Conservation (phyloP, 2,113 vertebrate species). For the Catharus minimus region DNA sequence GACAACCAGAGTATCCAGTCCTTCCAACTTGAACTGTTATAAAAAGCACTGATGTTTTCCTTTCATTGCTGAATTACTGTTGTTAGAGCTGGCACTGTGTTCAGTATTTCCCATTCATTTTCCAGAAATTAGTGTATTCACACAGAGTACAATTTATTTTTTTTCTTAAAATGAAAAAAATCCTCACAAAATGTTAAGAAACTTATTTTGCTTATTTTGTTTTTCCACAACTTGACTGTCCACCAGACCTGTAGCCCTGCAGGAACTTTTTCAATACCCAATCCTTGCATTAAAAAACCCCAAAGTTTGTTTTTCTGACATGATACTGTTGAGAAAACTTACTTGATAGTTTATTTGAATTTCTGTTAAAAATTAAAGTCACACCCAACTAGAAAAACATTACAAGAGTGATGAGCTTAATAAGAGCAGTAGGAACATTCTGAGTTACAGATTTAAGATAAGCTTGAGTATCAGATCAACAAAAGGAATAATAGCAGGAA, state of each 20-base stretch:
- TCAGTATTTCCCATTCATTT: slow-evolving; percentile 35
- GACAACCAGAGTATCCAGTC: slow-evolving; percentile 25
- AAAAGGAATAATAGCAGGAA: not conserved
- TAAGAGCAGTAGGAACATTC: not conserved
- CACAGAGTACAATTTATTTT: not conserved
- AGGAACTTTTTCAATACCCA: not conserved
- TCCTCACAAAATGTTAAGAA: not conserved
- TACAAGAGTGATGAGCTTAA: not conserved
- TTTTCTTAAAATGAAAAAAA: not conserved
- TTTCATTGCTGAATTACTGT: slow-evolving; percentile 34
- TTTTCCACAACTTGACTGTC: not conserved
- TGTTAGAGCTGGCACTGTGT: slow-evolving; percentile 20
- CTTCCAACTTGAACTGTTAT: slow-evolving; percentile 1
- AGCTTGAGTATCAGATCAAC: not conserved
- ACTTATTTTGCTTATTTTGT: not conserved
- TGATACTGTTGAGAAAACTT: not conserved
- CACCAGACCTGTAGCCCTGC: not conserved
- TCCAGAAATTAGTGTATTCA: slow-evolving; percentile 30
- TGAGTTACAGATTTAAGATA: not conserved
- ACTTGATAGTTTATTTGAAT: not conserved
- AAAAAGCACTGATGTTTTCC: slow-evolving; percentile 36
- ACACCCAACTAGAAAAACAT: not conserved
- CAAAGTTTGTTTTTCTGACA: not conserved
- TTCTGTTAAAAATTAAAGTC: not conserved
- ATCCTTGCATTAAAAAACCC: not conserved